Percentiles rank a stretch among this genome's conserved stretches.
These are phyloP conservation scores for Brenthis ino DNA, from an alignment of 2,888 invertebrate species.

Conservation along the genomic window DNA sequence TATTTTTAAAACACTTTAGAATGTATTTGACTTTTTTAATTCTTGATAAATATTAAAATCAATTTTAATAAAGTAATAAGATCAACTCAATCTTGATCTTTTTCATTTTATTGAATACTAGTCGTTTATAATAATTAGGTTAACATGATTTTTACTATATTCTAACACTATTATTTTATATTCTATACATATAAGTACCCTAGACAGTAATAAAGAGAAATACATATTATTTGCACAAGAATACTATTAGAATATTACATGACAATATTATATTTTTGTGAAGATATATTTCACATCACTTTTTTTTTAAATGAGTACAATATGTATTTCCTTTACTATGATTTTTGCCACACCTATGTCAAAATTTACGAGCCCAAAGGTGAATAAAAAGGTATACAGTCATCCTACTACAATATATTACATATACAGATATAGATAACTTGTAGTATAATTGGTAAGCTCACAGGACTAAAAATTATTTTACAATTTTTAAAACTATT, in stretches of 20 bases:
- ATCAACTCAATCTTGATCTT: conserved; percentile 31
- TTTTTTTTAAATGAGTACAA: no score
- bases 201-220: neutral
- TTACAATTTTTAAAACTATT: neutral
- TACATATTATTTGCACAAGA: neutral
- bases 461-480: neutral
- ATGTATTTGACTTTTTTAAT: conserved; percentile 13
- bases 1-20: conserved; percentile 20
- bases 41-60: conserved; percentile 19
- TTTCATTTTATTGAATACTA: conserved; percentile 66
- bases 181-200: no score
- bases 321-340: no score
- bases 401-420: no score
- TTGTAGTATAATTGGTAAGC: no score
- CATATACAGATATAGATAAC: no score
- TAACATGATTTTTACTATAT: conserved; percentile 34
- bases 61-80: conserved; percentile 19
- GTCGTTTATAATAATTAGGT: conserved; percentile 61
- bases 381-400: no score
- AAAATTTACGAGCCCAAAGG: no score
- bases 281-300: no score
- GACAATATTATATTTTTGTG: no score
- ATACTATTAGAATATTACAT: neutral
- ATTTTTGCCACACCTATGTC: no score
- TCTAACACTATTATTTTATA: conserved; percentile 23